These are phyloP conservation scores for Onychomys arenicola DNA, from an alignment of 2,797 vertebrate genomes.

Conservation along the genomic window DNA sequence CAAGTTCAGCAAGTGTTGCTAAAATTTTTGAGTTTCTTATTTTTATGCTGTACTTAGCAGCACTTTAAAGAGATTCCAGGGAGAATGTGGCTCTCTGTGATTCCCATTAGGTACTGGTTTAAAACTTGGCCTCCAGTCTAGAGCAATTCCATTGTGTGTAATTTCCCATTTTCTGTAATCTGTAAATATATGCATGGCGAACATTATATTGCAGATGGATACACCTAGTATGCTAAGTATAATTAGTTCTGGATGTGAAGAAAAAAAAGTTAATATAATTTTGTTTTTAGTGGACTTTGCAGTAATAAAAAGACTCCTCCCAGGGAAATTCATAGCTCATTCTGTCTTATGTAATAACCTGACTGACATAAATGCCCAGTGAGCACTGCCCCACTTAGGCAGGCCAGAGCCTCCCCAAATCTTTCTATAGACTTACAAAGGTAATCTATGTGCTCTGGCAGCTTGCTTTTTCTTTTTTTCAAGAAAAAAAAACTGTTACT, in stretches of 20 bases:
- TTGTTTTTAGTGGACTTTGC: slow-evolving; percentile 22
- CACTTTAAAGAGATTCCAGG: neutral
- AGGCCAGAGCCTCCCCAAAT: neutral
- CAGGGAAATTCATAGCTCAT: neutral
- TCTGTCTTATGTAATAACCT: neutral
- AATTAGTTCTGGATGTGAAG: slow-evolving; percentile 1
- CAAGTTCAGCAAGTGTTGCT: neutral
- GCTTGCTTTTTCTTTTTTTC: neutral
- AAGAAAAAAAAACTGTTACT: neutral
- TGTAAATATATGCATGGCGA: neutral
- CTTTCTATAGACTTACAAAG: neutral
- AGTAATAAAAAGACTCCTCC: slow-evolving; percentile 17
- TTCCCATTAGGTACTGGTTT: neutral
- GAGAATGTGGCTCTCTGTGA: neutral
- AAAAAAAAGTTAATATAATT: neutral
- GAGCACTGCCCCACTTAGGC: neutral
- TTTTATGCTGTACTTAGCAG: neutral
- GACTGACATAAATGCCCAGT: neutral
- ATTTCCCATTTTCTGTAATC: slow-evolving; percentile 30
- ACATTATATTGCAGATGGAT: neutral
- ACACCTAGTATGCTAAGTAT: neutral
- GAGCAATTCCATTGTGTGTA: neutral
- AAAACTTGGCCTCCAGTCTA: neutral
- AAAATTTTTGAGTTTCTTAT: neutral
- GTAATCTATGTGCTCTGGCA: neutral